Conservation (phyloP, 2,113 vertebrate genomes). For the Argyrosomus japonicus region DNA sequence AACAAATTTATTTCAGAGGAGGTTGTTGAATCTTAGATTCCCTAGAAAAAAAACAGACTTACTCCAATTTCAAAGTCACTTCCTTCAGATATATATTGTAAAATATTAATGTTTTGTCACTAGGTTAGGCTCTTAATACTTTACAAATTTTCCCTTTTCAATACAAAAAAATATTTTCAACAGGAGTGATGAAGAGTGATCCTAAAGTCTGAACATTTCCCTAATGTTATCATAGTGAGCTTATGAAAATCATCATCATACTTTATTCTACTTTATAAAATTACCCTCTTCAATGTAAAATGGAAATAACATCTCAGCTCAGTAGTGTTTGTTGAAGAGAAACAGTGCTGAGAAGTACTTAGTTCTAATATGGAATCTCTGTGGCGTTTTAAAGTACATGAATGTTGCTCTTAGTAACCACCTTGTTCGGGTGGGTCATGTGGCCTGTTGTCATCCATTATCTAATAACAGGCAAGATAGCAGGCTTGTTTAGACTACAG, state of each 20-base stretch:
- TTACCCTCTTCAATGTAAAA: not conserved
- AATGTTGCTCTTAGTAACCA: constrained; percentile 39
- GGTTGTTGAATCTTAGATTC: not conserved
- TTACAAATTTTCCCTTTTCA: not conserved
- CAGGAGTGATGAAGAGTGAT: not conserved
- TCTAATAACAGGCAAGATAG: constrained; percentile 85
- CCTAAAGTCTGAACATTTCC: not conserved
- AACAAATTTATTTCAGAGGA: not conserved
- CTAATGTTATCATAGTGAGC: not conserved
- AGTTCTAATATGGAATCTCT: constrained; percentile 2
- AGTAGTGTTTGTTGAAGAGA: not conserved
- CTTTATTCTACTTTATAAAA: no score
- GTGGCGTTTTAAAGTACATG: constrained; percentile 41
- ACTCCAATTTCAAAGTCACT: not conserved
- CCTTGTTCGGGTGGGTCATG: constrained; percentile 67
- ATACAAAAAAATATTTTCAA: not conserved
- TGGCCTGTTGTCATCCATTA: constrained; percentile 90
- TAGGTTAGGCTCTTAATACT: not conserved
- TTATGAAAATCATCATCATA: not conserved
- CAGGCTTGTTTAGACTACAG: constrained; percentile 92
- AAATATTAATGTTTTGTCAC: not conserved
- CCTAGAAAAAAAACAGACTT: not conserved
- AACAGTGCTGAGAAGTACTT: not conserved
- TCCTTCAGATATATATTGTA: not conserved
- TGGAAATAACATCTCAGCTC: not conserved